Evolutionary conservation across 2,797 vertebrate genomes (phyloP), one percentile per base, ranked within the genome.

Genomic region (Lacerta viridis): DNA sequence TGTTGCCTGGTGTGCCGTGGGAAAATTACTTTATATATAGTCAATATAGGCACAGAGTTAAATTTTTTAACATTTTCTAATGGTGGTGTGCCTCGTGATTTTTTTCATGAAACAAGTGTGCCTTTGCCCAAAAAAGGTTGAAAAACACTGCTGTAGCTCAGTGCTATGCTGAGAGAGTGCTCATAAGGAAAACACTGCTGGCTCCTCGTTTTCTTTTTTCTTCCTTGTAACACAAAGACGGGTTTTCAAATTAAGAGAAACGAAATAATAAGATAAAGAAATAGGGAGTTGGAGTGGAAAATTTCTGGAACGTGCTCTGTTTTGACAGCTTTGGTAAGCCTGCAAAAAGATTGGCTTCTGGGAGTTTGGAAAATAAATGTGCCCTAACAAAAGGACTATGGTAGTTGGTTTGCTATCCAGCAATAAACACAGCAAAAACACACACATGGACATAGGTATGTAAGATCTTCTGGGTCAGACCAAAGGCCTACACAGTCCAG

Each of bases 221-320:
- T 81, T 71, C 77, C 68, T 33, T 64, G 80, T 85, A 7, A 9
- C 85, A 87, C 41, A 69, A 87, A 76, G 81, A 83, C 87, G 39
- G 15, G 33, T 88, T 94, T 85, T 89, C 88, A 90, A 91, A 89
- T 83, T 84, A 84, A 92, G 81, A 86, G 0, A 55, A 78, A 59
- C 7, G 82, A 86, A 93, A 92, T 81, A 41, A 92, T 87, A 89
- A 13, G n/a, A 88, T 83, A 25, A 92, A 93, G 91, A 15, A 91
- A 92, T 89, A 77, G n/a, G 89, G 86, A 89, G 91, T 83, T 64
- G 91, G 93, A 94, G 89, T 90, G 92, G 91, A 95, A 95, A 94
- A 94, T 93, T 92, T 93, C 93, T 90, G 93, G 92, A 92, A 87
- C 91, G 87, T 1, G 86, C 29, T 0, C 91, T 27, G 90, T 88